Base-by-base conservation (phyloP, 2,888 invertebrate species). In the Oasisia sp. region DNA sequence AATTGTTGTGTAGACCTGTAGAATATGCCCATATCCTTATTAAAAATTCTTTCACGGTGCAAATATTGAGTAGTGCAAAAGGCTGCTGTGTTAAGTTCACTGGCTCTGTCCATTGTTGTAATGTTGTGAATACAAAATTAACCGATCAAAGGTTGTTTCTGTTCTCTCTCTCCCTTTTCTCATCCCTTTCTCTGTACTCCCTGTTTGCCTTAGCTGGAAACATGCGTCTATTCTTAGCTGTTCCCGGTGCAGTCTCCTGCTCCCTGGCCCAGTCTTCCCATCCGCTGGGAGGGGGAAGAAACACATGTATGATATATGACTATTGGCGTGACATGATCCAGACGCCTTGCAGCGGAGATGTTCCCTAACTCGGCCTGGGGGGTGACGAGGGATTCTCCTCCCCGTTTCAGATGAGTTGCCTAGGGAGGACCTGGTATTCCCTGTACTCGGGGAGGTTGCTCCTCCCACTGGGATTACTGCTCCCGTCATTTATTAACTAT, bases 281-380 rank as follows among this genome's bases (percentile, higher is more conserved):
- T n/a, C 74, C 19, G 74, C 74, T 8, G 8, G 74, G 74, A 27
- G 8, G 74, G 74, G 74, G 74, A 27, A 74, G 74, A 74, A 74
- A 74, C 74, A 74, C 74, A 74, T 74, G 56, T 56, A 74, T 74
- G 74, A 74, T 74, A 74, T 74, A 74, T 74, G 74, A 74, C 74
- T 74, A 74, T 74, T 74, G 74, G 74, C 74, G 7, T 74, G 74
- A 74, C 74, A 74, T 74, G 74, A 74, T 27, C 74, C 74, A 74
- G 74, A 74, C 74, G 7, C 74, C n/a, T 74, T 19, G 74, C 74
- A 74, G 19, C 27, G 74, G 50, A 74, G 74, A 74, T 19, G 74
- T 74, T 74, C 27, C 27, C 74, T n/a, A 27, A 74, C 19, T n/a
- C 7, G 19, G 74, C 74, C 74, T 74, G 27, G 27, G 74, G 74